These are phyloP conservation scores for Pleuronectes platessa DNA, from an alignment of 2,113 vertebrate genomes.

Conservation along the genomic window DNA sequence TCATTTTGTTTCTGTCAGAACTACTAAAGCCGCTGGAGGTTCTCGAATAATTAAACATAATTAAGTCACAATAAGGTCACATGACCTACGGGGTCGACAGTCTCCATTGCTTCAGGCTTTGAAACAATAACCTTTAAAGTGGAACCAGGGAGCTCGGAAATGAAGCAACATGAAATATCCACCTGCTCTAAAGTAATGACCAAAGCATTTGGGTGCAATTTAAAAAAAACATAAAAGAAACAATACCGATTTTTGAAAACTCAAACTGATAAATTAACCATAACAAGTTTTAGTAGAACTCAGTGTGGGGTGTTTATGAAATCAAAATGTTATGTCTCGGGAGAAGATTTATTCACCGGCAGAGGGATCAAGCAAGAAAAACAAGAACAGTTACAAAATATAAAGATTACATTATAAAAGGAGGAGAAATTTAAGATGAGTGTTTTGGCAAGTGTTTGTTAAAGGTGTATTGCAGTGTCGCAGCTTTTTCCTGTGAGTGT, in stretches of 20 bases:
- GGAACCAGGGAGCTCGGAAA: too few relatives aligned
- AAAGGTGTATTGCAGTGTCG: slow-evolving; percentile 8
- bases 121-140: too few relatives aligned
- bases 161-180: background rate
- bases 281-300: background rate
- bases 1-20: background rate
- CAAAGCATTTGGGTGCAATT: background rate
- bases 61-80: background rate
- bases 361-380: background rate
- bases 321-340: background rate
- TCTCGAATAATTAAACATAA: background rate
- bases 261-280: background rate
- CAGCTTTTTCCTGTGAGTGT: background rate
- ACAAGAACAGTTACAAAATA: background rate
- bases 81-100: background rate
- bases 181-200: background rate
- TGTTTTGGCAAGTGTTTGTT: slow-evolving; percentile 4
- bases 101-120: background rate
- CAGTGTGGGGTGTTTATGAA: background rate
- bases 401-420: background rate
- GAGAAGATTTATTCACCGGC: background rate
- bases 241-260: too few relatives aligned
- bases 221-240: background rate
- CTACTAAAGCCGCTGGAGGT: background rate
- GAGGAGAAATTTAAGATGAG: slow-evolving; percentile 13